Evolutionary conservation across 1,140 invertebrate species (phyloP).

Genomic region (Drosophila insularis): DNA sequence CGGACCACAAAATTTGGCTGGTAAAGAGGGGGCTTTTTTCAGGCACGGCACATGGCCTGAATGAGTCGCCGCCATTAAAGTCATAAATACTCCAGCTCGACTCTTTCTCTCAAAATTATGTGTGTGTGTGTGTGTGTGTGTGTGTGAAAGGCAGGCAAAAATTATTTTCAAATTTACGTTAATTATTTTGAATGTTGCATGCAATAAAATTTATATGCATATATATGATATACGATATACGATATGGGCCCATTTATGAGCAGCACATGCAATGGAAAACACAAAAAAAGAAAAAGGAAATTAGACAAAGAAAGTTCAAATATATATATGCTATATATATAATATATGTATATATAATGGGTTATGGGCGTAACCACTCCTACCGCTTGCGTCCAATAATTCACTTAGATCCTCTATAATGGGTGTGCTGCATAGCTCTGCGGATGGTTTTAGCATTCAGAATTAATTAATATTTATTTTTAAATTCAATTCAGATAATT

Average conservation of each 20-base stretch:
- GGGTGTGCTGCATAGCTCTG: constrained; percentile 70
- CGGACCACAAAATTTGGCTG: constrained; percentile 31
- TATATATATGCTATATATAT: constrained; percentile 4
- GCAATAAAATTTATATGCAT: constrained; percentile 71
- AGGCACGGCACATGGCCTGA: constrained; percentile 44
- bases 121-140: not conserved
- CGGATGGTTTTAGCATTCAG: constrained; percentile 14
- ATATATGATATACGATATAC: constrained; percentile 34
- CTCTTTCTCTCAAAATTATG: not conserved
- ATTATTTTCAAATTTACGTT: constrained; percentile 79
- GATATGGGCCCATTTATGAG: constrained; percentile 46
- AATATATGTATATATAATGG: constrained; percentile 7
- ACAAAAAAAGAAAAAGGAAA: constrained; percentile 10
- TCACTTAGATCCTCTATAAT: constrained; percentile 74
- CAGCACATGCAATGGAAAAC: constrained; percentile 51
- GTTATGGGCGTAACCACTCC: constrained; percentile 37
- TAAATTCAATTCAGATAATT: too few relatives aligned
- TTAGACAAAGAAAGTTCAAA: constrained; percentile 21
- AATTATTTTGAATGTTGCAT: constrained; percentile 76
- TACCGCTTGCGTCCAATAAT: constrained; percentile 78
- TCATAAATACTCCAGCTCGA: constrained; percentile 56
- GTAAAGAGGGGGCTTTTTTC: constrained; percentile 1
- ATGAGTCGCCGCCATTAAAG: constrained; percentile 73
- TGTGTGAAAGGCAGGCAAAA: constrained; percentile 49
- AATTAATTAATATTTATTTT: too few relatives aligned